Conservation (phyloP, 2,797 vertebrate species). For the Enteromius treurensis region DNA sequence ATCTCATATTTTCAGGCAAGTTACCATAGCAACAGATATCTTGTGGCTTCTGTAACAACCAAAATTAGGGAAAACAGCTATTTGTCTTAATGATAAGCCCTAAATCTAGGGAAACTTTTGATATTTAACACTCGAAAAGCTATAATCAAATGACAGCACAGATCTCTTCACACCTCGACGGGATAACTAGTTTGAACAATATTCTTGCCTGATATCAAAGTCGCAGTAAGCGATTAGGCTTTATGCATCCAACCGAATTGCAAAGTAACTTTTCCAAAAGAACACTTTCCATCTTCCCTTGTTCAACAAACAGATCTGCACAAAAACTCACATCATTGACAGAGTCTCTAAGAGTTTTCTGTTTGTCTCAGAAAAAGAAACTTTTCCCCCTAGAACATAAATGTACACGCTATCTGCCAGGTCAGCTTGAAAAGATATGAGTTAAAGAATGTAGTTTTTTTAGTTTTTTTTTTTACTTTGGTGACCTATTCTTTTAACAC, state of each 20-base stretch:
- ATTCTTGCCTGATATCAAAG: not conserved
- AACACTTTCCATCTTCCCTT: not conserved
- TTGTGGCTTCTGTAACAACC: slow-evolving; percentile 8
- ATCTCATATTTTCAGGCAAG: slow-evolving; percentile 57
- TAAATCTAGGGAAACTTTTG: not conserved
- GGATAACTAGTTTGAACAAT: not conserved
- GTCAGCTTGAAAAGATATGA: not conserved
- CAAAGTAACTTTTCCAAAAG: not conserved
- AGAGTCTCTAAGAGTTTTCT: not conserved
- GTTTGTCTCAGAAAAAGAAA: not conserved
- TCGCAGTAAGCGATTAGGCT: not conserved
- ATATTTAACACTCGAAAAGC: not conserved
- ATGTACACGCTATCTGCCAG: not conserved
- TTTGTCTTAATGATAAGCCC: slow-evolving; percentile 21
- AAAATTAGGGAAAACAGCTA: slow-evolving; percentile 30
- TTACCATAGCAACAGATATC: slow-evolving; percentile 68
- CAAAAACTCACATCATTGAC: not conserved
- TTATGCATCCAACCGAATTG: not conserved
- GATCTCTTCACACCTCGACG: not conserved
- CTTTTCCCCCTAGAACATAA: not conserved
- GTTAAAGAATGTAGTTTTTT: not conserved
- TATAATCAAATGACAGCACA: not conserved
- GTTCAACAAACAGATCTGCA: not conserved
- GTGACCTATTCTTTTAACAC: not conserved
- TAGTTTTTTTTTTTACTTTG: not conserved